Evolutionary conservation across 2,113 vertebrate species (phyloP).

Genomic region (Eira barbara): DNA sequence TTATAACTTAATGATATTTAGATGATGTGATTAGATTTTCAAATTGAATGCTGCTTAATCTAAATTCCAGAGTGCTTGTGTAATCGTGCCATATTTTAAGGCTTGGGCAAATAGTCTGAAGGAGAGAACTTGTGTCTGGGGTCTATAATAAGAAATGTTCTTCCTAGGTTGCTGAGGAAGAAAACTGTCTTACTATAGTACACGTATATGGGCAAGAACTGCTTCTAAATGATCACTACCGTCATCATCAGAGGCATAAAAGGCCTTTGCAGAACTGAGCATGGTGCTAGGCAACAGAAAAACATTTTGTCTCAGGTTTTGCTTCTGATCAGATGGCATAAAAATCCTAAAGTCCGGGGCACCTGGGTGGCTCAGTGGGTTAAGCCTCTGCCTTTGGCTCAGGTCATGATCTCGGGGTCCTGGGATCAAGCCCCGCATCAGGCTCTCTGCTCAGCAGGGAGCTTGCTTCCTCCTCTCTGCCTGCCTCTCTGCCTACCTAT

Average conservation of each 20-base stretch:
- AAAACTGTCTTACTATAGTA: conserved; percentile 50
- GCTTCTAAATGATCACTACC: conserved; percentile 2
- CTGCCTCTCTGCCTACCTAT: too few species aligned
- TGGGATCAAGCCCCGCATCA: too few species aligned
- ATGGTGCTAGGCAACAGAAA: background rate
- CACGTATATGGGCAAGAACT: background rate
- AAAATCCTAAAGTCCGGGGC: background rate
- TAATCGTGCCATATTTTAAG: conserved; percentile 58
- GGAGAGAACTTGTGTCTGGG: conserved; percentile 65
- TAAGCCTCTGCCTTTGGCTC: too few species aligned
- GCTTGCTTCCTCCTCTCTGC: too few species aligned
- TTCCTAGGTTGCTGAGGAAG: conserved; percentile 49
- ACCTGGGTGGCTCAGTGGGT: too few species aligned
- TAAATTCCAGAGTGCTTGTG: conserved; percentile 69
- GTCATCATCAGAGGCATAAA: background rate
- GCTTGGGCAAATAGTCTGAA: conserved; percentile 51
- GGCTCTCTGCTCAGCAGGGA: too few species aligned
- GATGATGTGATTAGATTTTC: conserved; percentile 70
- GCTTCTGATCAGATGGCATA: background rate
- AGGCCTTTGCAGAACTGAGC: background rate
- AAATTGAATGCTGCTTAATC: conserved; percentile 74
- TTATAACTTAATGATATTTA: conserved; percentile 75
- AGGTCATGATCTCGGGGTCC: too few species aligned
- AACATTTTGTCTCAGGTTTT: background rate
- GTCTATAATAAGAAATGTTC: conserved; percentile 57